Evolutionary conservation across 2,888 invertebrate species (phyloP).

Genomic region (Ectemnius lituratus): DNA sequence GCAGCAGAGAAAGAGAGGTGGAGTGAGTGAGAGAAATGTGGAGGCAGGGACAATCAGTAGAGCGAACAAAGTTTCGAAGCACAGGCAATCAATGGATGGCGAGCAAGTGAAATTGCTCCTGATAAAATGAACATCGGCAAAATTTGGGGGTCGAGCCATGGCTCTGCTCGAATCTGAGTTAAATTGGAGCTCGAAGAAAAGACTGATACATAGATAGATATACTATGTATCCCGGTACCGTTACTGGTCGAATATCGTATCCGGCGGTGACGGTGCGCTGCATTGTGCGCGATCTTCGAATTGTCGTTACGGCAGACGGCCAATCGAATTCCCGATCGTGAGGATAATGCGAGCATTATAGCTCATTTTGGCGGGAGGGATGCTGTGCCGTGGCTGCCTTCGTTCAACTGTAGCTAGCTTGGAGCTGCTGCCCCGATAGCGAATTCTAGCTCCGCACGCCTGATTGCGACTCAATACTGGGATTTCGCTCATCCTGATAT

Average conservation of each 20-base stretch:
- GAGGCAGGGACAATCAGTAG: background rate
- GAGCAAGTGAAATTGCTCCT: background rate
- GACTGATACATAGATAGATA: background rate
- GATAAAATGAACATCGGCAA: background rate
- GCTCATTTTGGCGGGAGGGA: slow-evolving; percentile 49
- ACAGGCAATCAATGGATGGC: background rate
- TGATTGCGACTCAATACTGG: slow-evolving; percentile 71
- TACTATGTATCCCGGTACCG: no score
- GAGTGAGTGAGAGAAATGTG: background rate
- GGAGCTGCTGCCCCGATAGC: slow-evolving; percentile 24
- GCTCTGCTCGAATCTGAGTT: background rate
- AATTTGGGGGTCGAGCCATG: background rate
- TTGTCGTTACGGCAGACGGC: slow-evolving; percentile 44
- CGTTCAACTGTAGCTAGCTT: background rate
- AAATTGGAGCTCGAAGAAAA: no score
- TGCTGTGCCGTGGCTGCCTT: slow-evolving; percentile 16
- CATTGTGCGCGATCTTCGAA: slow-evolving; percentile 27
- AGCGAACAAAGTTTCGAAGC: slow-evolving; percentile 4
- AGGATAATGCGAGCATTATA: slow-evolving; percentile 60
- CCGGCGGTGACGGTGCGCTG: slow-evolving; percentile 11
- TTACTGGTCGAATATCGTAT: slow-evolving; percentile 11
- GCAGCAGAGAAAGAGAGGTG: background rate
- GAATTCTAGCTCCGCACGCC: slow-evolving; percentile 59
- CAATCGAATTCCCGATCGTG: slow-evolving; percentile 60
- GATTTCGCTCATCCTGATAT: slow-evolving; percentile 66